Evolutionary conservation across 2,113 vertebrate species (phyloP), one percentile per base, ranked within the genome.

Genomic region (Prolemur simus): DNA sequence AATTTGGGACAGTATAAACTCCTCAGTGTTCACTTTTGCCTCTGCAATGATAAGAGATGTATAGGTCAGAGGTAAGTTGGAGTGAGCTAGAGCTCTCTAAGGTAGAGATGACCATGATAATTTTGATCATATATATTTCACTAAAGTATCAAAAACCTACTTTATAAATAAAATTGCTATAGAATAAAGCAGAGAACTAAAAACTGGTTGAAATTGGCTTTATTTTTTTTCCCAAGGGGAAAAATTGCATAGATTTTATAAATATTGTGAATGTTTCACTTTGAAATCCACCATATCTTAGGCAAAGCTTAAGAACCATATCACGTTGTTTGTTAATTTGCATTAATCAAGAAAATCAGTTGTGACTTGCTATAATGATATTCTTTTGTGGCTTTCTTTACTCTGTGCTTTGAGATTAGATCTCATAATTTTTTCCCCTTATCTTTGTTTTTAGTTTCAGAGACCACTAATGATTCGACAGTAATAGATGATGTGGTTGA

Each of bases 401-500:
- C 32, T 81, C 3, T 84, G 29, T 95, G 21, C 29, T 81, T 94
- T 77, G 25, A 69, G 83, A 47, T 71, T 56, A 25, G 29, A 49
- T 74, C 20, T 96, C 25, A 68, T 90, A 18, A 32, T 95, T 86
- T 85, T 78, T 52, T 11, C 56, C 3, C n/a, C 29, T 89, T 25
- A 58, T 85, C 5, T 83, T 93, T 54, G 27, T 58, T 91, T 96
- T 32, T 86, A 99, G 99, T 98, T 92, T 96, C 98, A 95, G 99
- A 99, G 96, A 54, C 97, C 83, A 98, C 91, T 89, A 99, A 99
- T 68, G 98, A 97, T 39, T 77, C 94, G 3, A 92, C 98, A 89
- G 29, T 97, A 89, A 32, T 97, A 88, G 97, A 98, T 90, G 99
- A 99, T 94, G 97, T 98, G 8, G 96, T 99, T 97, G 99, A 99